Evolutionary conservation across 1,140 invertebrate genomes (phyloP).

Genomic region (Drosophila lacteicornis): DNA sequence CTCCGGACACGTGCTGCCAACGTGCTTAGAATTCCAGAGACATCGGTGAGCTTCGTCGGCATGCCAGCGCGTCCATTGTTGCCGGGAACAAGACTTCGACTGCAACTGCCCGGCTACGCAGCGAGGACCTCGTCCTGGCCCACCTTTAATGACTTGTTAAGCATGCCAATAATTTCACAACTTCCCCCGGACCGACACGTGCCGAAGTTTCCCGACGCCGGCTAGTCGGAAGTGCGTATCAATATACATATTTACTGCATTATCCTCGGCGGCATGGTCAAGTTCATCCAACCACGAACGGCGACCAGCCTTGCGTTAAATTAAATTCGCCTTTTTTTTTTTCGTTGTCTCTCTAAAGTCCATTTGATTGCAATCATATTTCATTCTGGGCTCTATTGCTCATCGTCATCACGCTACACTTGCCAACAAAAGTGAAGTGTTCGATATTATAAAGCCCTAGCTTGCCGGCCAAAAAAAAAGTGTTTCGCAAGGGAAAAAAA

Average conservation of each 20-base stretch:
- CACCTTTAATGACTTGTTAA: conserved; percentile 77
- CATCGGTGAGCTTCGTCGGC: conserved; percentile 57
- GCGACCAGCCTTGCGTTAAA: conserved; percentile 82
- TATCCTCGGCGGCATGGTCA: conserved; percentile 45
- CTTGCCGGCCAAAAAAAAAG: neutral
- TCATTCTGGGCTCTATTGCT: conserved; percentile 54
- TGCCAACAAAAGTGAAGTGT: conserved; percentile 4
- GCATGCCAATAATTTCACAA: conserved; percentile 82
- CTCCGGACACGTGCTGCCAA: conserved; percentile 76
- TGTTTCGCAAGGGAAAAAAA: neutral
- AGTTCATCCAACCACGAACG: conserved; percentile 61
- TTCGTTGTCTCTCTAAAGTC: conserved; percentile 11
- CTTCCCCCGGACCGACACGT: conserved; percentile 66
- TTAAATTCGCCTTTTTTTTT: conserved; percentile 72
- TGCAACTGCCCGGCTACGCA: conserved; percentile 21
- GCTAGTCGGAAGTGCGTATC: conserved; percentile 22
- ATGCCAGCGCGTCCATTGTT: conserved; percentile 62
- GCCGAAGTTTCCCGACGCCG: conserved; percentile 73
- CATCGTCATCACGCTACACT: conserved; percentile 32
- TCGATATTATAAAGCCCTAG: neutral
- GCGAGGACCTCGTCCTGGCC: conserved; percentile 1
- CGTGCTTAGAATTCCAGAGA: conserved; percentile 76
- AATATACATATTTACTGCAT: conserved; percentile 38
- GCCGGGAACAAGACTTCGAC: conserved; percentile 26
- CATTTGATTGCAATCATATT: conserved; percentile 66